Base-by-base conservation (phyloP, 1,140 invertebrate species). In the Lethocerus indicus region DNA sequence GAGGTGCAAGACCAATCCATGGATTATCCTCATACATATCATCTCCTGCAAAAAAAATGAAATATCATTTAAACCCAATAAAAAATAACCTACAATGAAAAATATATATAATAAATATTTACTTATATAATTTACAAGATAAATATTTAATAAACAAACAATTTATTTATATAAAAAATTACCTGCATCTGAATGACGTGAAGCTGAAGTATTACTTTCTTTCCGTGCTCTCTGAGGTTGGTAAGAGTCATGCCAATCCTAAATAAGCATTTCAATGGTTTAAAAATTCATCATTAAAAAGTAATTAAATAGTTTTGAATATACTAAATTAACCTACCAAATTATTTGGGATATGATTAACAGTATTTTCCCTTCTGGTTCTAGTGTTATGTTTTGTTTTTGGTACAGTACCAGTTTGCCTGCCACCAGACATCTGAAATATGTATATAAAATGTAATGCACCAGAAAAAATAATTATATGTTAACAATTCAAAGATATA, bases 331-430 rank as follows among this genome's bases (percentile, higher is more conserved):
- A 2, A 36, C 21, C 37, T 48, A 53, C 52, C 43, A 53, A 47
- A 41, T 53, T 53, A 37, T 53, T 53, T 5, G 52, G 52, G 16
- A 53, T 43, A 27, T 49, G 48, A 35, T 53, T 53, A 4, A 53
- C 48, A 29, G 47, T 41, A 18, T 53, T 49, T 16, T 53, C 52
- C 37, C 52, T 44, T 40, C 48, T 21, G n/a, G 39, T 26, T 20
- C 52, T 36, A 13, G 47, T 36, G 21, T 53, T 53, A 36, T 53
- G 52, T 41, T 53, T 53, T 3, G 52, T 50, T 53, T 53, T 53
- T 6, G 52, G 52, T 18, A 53, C 52, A 21, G 52, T 53, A n/a
- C 52, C 52, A 1, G 52, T 53, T 32, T 49, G 48, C 20, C 52
- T 42, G 9, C 20, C 39, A 25, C 51, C 51, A 37, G 50, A 51